These are phyloP conservation scores for Lepus europaeus DNA, from an alignment of 2,113 vertebrate species.

Conservation along the genomic window DNA sequence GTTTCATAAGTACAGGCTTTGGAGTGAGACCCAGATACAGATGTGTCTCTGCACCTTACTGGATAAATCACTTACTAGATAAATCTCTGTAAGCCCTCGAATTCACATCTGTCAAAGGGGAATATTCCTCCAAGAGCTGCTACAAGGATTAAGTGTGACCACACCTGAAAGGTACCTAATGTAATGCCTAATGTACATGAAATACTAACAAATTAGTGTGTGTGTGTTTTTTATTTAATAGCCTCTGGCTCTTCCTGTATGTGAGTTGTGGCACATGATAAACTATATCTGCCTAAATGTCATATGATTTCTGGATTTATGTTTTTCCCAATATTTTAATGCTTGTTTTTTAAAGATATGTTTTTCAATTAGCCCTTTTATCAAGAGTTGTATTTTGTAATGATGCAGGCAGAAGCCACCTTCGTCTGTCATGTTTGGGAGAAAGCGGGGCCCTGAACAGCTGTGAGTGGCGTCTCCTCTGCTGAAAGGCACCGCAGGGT, in stretches of 20 bases:
- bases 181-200: neutral
- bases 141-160: neutral
- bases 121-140: neutral
- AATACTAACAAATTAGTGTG: neutral
- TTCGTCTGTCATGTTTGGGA: neutral
- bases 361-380: neutral
- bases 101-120: neutral
- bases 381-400: slow-evolving; percentile 51
- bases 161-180: neutral
- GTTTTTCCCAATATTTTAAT: slow-evolving; percentile 18
- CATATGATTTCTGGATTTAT: slow-evolving; percentile 18
- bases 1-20: neutral
- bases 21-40: neutral
- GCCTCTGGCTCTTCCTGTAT: neutral
- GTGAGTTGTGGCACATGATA: neutral
- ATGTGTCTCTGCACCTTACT: neutral
- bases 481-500: neutral
- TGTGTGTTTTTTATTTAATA: neutral
- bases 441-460: neutral
- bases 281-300: neutral
- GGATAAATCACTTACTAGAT: neutral
- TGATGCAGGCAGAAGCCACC: neutral
- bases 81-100: neutral
- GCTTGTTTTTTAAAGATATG: neutral
- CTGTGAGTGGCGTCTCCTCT: neutral